phyloP scores from a whole-genome alignment of 2,888 invertebrate species.

The Cheilosia pagana region DNA sequence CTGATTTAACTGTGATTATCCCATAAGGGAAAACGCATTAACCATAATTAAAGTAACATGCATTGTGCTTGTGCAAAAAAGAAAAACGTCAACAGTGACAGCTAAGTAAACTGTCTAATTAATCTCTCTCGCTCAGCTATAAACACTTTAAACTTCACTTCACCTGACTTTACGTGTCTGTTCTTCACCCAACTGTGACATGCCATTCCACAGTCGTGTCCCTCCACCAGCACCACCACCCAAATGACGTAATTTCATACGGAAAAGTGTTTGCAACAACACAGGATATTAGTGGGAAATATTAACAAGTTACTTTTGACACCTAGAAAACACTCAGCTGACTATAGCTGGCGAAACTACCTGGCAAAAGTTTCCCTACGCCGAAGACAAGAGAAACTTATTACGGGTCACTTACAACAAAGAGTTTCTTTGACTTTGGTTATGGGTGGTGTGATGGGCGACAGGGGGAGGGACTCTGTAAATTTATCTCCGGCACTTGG shows the following conservation, averaged over 20 bases:
- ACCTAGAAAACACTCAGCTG: constrained; percentile 38
- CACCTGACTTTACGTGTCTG: constrained; percentile 13
- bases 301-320: constrained; percentile 69
- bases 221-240: not conserved
- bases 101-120: constrained; percentile 37
- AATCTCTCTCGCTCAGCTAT: constrained; percentile 26
- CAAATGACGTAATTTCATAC: constrained; percentile 23
- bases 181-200: constrained; percentile 20
- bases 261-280: constrained; percentile 18
- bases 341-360: constrained; percentile 13
- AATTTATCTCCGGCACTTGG: constrained; percentile 45
- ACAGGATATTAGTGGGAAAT: constrained; percentile 68
- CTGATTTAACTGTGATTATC: constrained; percentile 30
- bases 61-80: not conserved
- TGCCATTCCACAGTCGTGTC: not conserved
- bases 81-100: not conserved
- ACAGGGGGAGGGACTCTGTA: not conserved
- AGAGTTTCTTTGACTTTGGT: constrained; percentile 27
- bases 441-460: constrained; percentile 3
- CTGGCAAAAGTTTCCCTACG: constrained; percentile 45
- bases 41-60: constrained; percentile 45
- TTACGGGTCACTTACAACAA: constrained; percentile 56
- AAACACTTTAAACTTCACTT: constrained; percentile 56
- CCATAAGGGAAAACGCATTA: constrained; percentile 34
- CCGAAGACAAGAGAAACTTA: constrained; percentile 20